Conservation (phyloP, 2,888 invertebrate genomes). For the Heterodera filipjevi region DNA sequence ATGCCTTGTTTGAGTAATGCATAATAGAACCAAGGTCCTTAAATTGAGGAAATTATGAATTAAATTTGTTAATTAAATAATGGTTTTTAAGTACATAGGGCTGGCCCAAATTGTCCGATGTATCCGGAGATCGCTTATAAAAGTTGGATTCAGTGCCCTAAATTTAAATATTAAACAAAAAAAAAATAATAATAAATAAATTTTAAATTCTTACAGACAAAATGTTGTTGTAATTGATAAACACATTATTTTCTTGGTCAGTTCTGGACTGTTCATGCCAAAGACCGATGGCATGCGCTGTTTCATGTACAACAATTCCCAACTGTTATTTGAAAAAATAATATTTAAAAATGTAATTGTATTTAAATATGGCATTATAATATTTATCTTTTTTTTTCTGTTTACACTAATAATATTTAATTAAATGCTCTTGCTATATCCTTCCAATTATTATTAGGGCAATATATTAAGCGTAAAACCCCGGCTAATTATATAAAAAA, state of each 20-base stretch:
- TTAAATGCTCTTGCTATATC: too few species aligned
- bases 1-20: conserved; percentile 56
- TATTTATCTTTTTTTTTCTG: too few species aligned
- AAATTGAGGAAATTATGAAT: neutral
- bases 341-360: conserved; percentile 54
- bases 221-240: conserved; percentile 9
- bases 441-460: too few species aligned
- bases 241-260: conserved; percentile 54
- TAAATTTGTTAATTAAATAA: neutral
- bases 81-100: conserved; percentile 48
- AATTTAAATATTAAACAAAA: neutral
- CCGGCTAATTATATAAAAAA: too few species aligned
- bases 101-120: conserved; percentile 60
- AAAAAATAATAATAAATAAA: neutral
- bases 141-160: conserved; percentile 56
- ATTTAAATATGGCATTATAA: conserved; percentile 11
- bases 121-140: conserved; percentile 55
- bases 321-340: conserved; percentile 48
- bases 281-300: conserved; percentile 55
- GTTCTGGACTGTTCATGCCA: conserved; percentile 64
- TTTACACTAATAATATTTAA: too few species aligned
- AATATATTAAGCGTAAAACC: too few species aligned
- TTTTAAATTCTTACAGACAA: neutral
- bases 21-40: conserved; percentile 58
- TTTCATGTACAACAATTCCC: conserved; percentile 59